Evolutionary conservation across 2,797 vertebrate genomes (phyloP).

Genomic region (Characodon lateralis): DNA sequence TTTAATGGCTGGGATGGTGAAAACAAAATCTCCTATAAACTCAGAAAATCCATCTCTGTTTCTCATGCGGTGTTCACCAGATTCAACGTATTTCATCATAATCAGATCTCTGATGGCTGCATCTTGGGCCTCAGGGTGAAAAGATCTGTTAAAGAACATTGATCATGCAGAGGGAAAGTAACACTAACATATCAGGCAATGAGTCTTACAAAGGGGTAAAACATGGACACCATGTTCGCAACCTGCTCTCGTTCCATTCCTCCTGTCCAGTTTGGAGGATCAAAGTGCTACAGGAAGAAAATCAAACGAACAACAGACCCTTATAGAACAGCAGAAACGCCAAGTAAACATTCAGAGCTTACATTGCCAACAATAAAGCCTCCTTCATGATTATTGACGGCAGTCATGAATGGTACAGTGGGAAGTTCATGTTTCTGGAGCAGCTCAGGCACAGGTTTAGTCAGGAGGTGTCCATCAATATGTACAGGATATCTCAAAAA

Average conservation of each 20-base stretch:
- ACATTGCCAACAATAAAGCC: constrained; percentile 64
- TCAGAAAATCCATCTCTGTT: constrained; percentile 79
- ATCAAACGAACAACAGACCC: background rate
- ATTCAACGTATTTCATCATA: constrained; percentile 77
- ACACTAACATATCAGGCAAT: background rate
- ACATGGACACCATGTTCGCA: background rate
- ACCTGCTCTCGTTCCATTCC: constrained; percentile 67
- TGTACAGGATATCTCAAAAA: background rate
- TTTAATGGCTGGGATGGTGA: constrained; percentile 76
- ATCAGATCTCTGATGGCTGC: constrained; percentile 45
- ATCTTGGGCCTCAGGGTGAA: constrained; percentile 53
- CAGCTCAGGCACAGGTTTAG: constrained; percentile 59
- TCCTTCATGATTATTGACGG: constrained; percentile 74
- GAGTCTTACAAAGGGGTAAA: constrained; percentile 66
- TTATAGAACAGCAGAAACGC: background rate
- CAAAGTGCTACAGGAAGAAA: constrained; percentile 61
- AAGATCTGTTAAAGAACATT: constrained; percentile 12
- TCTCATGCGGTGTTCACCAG: constrained; percentile 60
- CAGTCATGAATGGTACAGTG: constrained; percentile 77
- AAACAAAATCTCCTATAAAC: constrained; percentile 74
- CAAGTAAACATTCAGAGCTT: constrained; percentile 35
- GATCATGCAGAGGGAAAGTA: background rate
- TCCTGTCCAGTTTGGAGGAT: constrained; percentile 65
- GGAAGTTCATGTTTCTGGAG: constrained; percentile 59
- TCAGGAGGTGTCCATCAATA: constrained; percentile 72